Percentiles rank a stretch among this genome's conserved stretches.
phyloP scores from a whole-genome alignment of 2,888 invertebrate genomes.

The Lumbricus terrestris region DNA sequence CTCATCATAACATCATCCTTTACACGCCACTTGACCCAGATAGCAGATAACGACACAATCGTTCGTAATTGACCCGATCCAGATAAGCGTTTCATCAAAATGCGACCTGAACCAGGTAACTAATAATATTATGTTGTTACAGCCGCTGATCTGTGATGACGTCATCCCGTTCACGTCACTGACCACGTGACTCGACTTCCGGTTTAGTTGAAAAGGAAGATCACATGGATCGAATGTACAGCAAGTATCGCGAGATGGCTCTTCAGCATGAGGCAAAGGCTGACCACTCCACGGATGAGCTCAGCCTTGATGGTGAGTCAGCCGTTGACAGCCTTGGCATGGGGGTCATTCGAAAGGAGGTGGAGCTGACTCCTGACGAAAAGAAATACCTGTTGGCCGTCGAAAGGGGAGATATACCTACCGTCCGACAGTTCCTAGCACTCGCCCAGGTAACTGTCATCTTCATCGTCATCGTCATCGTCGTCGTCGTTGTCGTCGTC shows the following conservation, averaged over 20 bases:
- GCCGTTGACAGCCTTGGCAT: slow-evolving; percentile 41
- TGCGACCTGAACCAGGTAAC: no score
- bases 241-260: slow-evolving; percentile 10
- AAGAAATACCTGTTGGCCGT: slow-evolving; percentile 86
- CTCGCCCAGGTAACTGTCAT: slow-evolving; percentile 7
- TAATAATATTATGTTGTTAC: neutral
- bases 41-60: no score
- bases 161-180: neutral
- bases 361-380: slow-evolving; percentile 66
- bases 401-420: slow-evolving; percentile 88
- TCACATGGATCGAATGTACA: slow-evolving; percentile 9
- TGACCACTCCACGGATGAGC: slow-evolving; percentile 3
- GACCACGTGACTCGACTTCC: neutral
- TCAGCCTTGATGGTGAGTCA: neutral
- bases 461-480: no score
- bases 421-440: slow-evolving; percentile 66
- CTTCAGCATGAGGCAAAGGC: neutral
- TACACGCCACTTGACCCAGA: no score
- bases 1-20: no score
- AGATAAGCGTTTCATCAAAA: neutral
- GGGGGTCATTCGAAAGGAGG: slow-evolving; percentile 56
- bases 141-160: neutral
- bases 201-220: neutral
- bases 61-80: neutral
- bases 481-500: no score